A percentile compares a stretch with the other conserved stretches of the same genome.
Conservation (phyloP, 2,888 invertebrate genomes). For the Euproctis similis region DNA sequence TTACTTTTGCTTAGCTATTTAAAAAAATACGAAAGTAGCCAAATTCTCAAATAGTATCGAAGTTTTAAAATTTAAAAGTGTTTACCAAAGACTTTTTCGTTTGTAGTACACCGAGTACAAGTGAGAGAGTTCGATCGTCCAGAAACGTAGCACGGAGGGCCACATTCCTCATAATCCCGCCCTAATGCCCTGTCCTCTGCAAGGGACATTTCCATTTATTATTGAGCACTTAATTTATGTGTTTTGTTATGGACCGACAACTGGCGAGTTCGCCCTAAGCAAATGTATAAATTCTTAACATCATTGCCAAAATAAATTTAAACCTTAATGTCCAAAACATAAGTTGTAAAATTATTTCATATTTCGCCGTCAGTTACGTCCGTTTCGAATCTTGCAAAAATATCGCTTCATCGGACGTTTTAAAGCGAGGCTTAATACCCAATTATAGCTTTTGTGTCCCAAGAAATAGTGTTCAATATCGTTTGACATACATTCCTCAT, state of each 20-base stretch:
- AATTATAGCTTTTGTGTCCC: no score
- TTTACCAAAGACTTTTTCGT: slow-evolving; percentile 22
- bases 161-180: slow-evolving; percentile 71
- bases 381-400: slow-evolving; percentile 25
- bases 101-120: slow-evolving; percentile 23
- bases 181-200: slow-evolving; percentile 76
- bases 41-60: no score
- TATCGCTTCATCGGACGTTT: slow-evolving; percentile 54
- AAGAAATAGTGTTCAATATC: slow-evolving; percentile 28
- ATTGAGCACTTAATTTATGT: slow-evolving; percentile 78
- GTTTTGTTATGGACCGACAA: slow-evolving; percentile 75
- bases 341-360: slow-evolving; percentile 14
- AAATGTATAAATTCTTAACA: slow-evolving; percentile 27
- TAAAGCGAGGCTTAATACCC: slow-evolving; percentile 40
- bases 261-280: slow-evolving; percentile 38
- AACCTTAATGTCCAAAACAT: no score
- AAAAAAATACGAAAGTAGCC: no score
- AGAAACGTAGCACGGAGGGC: slow-evolving; percentile 47
- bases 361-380: slow-evolving; percentile 14
- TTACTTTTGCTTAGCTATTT: no score
- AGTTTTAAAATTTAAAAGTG: slow-evolving; percentile 27
- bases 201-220: slow-evolving; percentile 77
- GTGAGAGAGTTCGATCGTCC: slow-evolving; percentile 25
- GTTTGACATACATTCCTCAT: slow-evolving; percentile 14
- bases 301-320: slow-evolving; percentile 13